Evolutionary conservation across 2,888 invertebrate species (phyloP), one percentile per base, ranked within the genome.

Genomic region (Ectemnius cavifrons): DNA sequence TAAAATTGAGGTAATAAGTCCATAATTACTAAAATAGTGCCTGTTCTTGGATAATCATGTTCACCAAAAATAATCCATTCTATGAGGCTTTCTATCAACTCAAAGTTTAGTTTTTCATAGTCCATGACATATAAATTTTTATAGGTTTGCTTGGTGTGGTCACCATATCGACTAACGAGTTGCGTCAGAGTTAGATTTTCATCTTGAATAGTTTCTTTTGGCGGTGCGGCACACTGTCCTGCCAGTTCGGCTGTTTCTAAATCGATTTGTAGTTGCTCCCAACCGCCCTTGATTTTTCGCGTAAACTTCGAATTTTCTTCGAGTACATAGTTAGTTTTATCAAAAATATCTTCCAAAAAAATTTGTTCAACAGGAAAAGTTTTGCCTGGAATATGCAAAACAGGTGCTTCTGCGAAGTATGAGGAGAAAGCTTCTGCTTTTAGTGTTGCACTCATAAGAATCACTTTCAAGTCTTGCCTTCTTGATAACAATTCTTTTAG

Each of bases 381-480:
- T 86, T 96, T 92, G 91, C 95, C 97, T 63, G 97, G 96, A 84
- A 97, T 96, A 86, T 95, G 94, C 75, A 98, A 91, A 59, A 97
- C 92, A 1, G 97, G 97, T 71, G 95, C 94, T 52, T 93, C 93
- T 47, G 93, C 93, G 89, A 98, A 98, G 91, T 98, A 98, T 60
- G 94, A 92, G 1, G 96, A 95, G 89, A 98, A 98, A 69, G 97
- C 91, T 46, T 95, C 93, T 0, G 96, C 95, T 89, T 98, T 98
- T 84, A 98, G 90, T 0, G 98, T 97, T 2, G 98, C 98, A 87
- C 97, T 98, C 98, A 98, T 98, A 5, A 98, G 92, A 85, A 98
- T 94, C 0, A 98, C 92, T 84, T 95, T 96, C 65, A 98, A 91
- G 86, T 97, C 95, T 61, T 94, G 93, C 71, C 96, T 94, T 67